Evolutionary conservation across 1,140 invertebrate genomes (phyloP).

Genomic region (Zaprionus ornatus): DNA sequence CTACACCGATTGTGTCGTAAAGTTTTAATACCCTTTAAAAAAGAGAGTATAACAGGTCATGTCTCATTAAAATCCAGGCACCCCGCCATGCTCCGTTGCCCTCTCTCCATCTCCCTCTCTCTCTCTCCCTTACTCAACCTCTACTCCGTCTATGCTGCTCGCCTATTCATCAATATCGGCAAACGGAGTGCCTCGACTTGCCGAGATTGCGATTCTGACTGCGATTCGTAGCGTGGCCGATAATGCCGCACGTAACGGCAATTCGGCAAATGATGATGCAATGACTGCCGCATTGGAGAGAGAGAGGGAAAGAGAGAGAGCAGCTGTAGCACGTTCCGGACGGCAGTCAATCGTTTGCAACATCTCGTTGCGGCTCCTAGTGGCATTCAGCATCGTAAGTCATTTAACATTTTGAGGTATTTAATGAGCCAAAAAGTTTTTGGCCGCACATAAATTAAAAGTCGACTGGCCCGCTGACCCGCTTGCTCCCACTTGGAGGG

Average conservation of each 20-base stretch:
- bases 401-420: conserved; percentile 82
- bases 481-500: neutral
- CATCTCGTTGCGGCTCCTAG: conserved; percentile 39
- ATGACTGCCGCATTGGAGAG: conserved; percentile 32
- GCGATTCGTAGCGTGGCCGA: conserved; percentile 50
- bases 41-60: conserved; percentile 32
- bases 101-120: neutral
- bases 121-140: neutral
- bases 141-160: neutral
- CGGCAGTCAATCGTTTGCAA: conserved; percentile 67
- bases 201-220: conserved; percentile 55
- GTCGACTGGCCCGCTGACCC: conserved; percentile 38
- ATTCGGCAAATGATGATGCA: conserved; percentile 73
- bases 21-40: neutral
- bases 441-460: conserved; percentile 79
- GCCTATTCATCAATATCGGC: conserved; percentile 60
- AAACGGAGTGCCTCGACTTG: conserved; percentile 41
- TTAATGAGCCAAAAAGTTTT: conserved; percentile 81
- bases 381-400: conserved; percentile 58
- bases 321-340: conserved; percentile 44
- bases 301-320: conserved; percentile 4
- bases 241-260: conserved; percentile 77
- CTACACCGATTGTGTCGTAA: neutral
- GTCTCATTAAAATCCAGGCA: conserved; percentile 59
- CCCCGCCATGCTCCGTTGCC: neutral